Percentiles rank a stretch among this genome's conserved stretches.
Evolutionary conservation across 1,140 invertebrate genomes (phyloP).

Genomic region (Radopholus similis): DNA sequence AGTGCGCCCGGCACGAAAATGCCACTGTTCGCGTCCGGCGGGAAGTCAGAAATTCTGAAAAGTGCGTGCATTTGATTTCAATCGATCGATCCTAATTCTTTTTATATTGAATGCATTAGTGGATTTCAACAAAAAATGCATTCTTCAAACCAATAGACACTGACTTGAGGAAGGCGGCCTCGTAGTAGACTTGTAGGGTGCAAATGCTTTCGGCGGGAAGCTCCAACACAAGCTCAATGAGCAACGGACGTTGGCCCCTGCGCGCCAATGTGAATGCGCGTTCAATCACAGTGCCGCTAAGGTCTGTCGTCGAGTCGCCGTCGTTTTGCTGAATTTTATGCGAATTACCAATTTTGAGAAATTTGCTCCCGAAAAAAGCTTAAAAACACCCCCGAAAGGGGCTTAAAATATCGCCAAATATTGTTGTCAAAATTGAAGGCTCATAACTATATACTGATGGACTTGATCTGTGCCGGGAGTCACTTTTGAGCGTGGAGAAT

Average conservation of each 20-base stretch:
- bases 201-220: constrained; percentile 29
- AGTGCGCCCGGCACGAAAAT: constrained; percentile 39
- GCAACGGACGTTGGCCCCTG: constrained; percentile 13
- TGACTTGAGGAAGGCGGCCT: constrained; percentile 35
- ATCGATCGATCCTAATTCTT: too few relatives aligned
- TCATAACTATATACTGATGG: too few relatives aligned
- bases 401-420: background rate
- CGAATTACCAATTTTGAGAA: background rate
- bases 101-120: background rate
- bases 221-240: constrained; percentile 27
- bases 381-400: too few relatives aligned
- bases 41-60: constrained; percentile 39
- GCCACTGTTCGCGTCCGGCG: constrained; percentile 40
- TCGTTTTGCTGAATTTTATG: too few relatives aligned
- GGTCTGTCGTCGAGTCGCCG: too few relatives aligned
- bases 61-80: too few relatives aligned
- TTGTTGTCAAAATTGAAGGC: too few relatives aligned
- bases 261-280: constrained; percentile 18
- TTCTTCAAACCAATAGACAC: background rate
- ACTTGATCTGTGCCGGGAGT: too few relatives aligned
- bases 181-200: constrained; percentile 17
- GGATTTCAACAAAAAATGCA: background rate
- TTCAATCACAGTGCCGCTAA: background rate
- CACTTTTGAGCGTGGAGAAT: background rate
- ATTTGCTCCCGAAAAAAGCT: too few relatives aligned